A percentile compares a stretch with the other conserved stretches of the same genome.
These are phyloP conservation scores for Carassius auratus DNA, from an alignment of 2,113 vertebrate species.

Conservation along the genomic window DNA sequence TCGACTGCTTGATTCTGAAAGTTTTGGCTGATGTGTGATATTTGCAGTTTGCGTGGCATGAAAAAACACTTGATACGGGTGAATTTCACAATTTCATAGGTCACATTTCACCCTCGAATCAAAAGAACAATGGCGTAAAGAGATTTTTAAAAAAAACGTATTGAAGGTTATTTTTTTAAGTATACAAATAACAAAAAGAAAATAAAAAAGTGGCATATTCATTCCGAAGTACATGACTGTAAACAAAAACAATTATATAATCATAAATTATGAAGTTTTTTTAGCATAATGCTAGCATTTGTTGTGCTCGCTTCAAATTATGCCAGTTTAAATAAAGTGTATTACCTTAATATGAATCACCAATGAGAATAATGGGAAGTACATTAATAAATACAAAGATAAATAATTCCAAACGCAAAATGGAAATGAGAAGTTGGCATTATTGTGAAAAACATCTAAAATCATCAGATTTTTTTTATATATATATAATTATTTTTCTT, in stretches of 20 bases:
- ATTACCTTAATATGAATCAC: background rate
- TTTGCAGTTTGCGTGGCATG: background rate
- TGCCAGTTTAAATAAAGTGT: background rate
- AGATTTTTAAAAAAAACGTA: no score
- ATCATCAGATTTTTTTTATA: no score
- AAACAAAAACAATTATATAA: no score
- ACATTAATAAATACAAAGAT: background rate
- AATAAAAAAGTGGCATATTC: no score
- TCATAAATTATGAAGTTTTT: background rate
- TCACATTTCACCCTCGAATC: no score
- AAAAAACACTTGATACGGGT: no score
- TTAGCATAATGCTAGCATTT: background rate
- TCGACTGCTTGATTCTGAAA: constrained; percentile 12
- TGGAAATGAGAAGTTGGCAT: background rate
- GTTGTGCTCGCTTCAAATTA: background rate
- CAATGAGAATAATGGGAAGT: background rate
- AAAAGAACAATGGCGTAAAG: no score
- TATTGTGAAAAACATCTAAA: background rate
- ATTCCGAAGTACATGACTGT: no score
- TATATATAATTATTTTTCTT: background rate
- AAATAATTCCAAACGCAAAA: background rate
- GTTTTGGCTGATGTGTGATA: background rate
- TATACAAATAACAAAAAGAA: no score
- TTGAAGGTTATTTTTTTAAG: no score
- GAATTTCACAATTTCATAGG: background rate